Conservation (phyloP, 2,113 vertebrate species). For the Steatornis caripensis region DNA sequence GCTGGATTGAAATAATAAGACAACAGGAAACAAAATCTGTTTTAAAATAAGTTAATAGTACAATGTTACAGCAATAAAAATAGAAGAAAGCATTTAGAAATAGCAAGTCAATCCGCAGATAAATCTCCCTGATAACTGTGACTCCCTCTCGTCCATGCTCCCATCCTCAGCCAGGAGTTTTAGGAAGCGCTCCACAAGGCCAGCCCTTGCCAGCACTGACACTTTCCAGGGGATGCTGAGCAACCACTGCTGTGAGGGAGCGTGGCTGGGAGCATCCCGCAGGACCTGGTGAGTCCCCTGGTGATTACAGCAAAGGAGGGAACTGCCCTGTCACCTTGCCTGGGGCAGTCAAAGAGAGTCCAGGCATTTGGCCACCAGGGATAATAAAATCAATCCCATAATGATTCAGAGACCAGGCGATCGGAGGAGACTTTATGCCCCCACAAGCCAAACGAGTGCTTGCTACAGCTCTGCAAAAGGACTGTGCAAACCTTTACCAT, state of each 20-base stretch:
- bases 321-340: neutral
- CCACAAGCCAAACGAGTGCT: neutral
- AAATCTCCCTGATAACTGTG: neutral
- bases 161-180: neutral
- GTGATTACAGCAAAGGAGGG: neutral
- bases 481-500: neutral
- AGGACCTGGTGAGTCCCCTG: neutral
- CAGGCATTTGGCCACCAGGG: neutral
- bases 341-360: neutral
- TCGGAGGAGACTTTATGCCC: neutral
- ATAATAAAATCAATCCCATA: neutral
- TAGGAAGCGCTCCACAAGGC: accelerated
- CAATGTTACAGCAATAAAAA: neutral
- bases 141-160: neutral
- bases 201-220: neutral
- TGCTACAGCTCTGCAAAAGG: neutral
- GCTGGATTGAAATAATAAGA: neutral
- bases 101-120: neutral
- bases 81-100: neutral
- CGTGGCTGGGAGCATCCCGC: neutral
- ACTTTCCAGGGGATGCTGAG: neutral
- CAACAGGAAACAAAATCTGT: neutral
- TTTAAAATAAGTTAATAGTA: neutral
- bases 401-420: neutral
- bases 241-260: accelerated